Conservation (phyloP, 2,113 vertebrate species). For the Jaculus jaculus region DNA sequence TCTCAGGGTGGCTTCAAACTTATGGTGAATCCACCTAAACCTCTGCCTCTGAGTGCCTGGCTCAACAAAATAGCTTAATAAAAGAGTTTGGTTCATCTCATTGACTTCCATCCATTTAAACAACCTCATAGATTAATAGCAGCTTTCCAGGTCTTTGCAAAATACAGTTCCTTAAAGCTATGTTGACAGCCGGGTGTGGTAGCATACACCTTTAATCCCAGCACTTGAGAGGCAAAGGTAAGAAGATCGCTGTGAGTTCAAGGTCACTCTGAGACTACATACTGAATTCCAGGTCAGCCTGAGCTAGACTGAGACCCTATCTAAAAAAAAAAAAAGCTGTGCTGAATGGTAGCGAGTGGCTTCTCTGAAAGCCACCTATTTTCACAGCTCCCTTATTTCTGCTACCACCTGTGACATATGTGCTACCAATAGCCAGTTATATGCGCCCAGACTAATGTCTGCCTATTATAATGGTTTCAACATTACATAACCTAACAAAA, state of each 20-base stretch:
- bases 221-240: too few species aligned
- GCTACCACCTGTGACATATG: background rate
- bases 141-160: background rate
- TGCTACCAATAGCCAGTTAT: background rate
- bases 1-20: too few species aligned
- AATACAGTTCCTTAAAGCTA: background rate
- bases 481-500: background rate
- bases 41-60: too few species aligned
- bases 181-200: too few species aligned
- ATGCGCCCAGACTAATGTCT: background rate
- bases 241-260: too few species aligned
- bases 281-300: too few species aligned
- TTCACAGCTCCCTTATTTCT: background rate
- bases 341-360: background rate
- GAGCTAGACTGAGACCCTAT: too few species aligned
- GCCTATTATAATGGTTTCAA: slow-evolving; percentile 21
- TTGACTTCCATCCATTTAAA: background rate
- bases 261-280: too few species aligned
- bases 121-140: background rate
- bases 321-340: too few species aligned
- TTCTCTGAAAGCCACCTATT: background rate
- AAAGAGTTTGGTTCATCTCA: background rate
- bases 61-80: too few species aligned
- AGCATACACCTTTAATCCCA: too few species aligned
- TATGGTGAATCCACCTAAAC: too few species aligned